Conservation (phyloP, 2,113 vertebrate genomes). For the Scophthalmus maximus region DNA sequence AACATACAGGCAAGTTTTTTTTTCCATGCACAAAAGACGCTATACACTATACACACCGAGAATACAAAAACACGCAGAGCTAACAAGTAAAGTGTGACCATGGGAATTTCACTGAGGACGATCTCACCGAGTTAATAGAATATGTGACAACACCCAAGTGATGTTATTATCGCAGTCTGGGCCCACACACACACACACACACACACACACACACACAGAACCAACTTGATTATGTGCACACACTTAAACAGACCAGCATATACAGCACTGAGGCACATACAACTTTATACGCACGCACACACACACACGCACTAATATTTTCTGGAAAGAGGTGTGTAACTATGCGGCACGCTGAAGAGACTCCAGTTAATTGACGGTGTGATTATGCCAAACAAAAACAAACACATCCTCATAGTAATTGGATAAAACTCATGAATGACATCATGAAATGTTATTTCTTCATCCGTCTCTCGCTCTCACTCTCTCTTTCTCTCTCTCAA, state of each 20-base stretch:
- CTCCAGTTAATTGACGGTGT: constrained; percentile 33
- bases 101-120: constrained; percentile 47
- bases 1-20: constrained; percentile 4
- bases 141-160: constrained; percentile 36
- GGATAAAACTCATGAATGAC: constrained; percentile 57
- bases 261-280: background rate
- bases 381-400: constrained; percentile 54
- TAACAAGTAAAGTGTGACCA: constrained; percentile 49
- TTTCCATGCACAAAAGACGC: background rate
- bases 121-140: constrained; percentile 43
- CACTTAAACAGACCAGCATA: background rate
- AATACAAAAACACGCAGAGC: constrained; percentile 13
- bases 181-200: constrained; percentile 2
- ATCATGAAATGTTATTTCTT: constrained; percentile 43
- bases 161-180: constrained; percentile 48
- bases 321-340: constrained; percentile 19
- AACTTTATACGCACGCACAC: background rate
- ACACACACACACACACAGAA: background rate
- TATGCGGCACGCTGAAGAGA: constrained; percentile 5
- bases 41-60: background rate
- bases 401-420: constrained; percentile 44
- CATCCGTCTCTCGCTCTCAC: background rate
- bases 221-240: constrained; percentile 31
- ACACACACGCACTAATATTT: background rate
- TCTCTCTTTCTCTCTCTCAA: background rate